Evolutionary conservation across 2,888 invertebrate genomes (phyloP).

Genomic region (Rotaria sp.): DNA sequence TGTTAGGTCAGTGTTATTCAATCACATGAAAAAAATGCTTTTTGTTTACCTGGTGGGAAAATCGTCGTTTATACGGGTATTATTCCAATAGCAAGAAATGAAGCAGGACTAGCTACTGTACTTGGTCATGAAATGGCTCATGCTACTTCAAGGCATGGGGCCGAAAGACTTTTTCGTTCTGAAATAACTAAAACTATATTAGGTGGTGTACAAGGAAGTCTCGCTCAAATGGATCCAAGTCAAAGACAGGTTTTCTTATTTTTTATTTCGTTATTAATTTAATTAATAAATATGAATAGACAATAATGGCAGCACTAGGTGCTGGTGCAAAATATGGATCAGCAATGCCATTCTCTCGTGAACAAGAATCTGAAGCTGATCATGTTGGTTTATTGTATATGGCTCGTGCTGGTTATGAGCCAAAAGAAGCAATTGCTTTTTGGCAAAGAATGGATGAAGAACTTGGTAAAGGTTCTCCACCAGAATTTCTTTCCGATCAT

Average conservation of each 20-base stretch:
- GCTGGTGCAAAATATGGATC: constrained; percentile 1
- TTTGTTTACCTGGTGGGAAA: constrained; percentile 22
- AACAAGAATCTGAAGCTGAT: constrained; percentile 13
- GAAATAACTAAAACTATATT: neutral
- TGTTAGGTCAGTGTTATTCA: neutral
- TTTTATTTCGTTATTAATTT: neutral
- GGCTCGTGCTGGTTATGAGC: constrained; percentile 28
- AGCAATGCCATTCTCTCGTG: constrained; percentile 26
- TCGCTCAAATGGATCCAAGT: neutral
- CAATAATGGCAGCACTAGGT: constrained; percentile 11
- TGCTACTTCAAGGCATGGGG: constrained; percentile 18
- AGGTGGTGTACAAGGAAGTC: neutral
- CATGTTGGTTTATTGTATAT: constrained; percentile 20
- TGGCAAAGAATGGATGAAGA: constrained; percentile 16
- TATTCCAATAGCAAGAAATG: constrained; percentile 16
- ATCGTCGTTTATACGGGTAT: constrained; percentile 7
- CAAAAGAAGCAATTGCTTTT: neutral
- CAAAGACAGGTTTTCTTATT: neutral
- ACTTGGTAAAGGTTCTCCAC: neutral
- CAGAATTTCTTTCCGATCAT: constrained; percentile 1
- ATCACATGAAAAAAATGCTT: neutral
- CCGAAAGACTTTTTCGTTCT: constrained; percentile 5
- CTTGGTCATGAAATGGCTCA: constrained; percentile 29
- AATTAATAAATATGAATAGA: neutral
- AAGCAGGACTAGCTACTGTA: neutral